phyloP scores from a whole-genome alignment of 2,888 invertebrate species.

The Drosophila multiciliata region DNA sequence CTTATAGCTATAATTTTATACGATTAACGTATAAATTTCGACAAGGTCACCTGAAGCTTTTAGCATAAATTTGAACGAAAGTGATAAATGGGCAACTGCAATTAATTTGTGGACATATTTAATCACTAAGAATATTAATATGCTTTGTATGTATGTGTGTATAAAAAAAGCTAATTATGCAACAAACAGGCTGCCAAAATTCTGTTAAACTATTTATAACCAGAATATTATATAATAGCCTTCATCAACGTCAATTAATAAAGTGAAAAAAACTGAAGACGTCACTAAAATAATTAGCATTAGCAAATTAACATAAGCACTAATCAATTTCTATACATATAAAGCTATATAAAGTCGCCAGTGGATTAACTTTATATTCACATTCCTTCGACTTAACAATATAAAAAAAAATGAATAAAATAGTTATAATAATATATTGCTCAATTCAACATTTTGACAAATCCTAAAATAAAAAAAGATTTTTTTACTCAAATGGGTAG shows the following conservation, averaged over 20 bases:
- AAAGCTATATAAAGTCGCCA: constrained; percentile 1
- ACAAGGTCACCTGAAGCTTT: constrained; percentile 62
- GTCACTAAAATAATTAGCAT: constrained; percentile 26
- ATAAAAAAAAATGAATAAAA: constrained; percentile 10
- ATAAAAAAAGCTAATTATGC: constrained; percentile 71
- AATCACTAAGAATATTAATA: constrained; percentile 45
- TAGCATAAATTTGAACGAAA: constrained; percentile 62
- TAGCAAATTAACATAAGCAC: constrained; percentile 71
- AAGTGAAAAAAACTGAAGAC: constrained; percentile 60
- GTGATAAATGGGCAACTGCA: constrained; percentile 65
- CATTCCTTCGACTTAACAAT: constrained; percentile 46
- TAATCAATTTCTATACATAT: constrained; percentile 32
- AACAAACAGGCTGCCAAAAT: constrained; percentile 61
- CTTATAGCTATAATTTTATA: constrained; percentile 47
- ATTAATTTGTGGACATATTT: constrained; percentile 59
- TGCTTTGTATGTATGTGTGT: constrained; percentile 27
- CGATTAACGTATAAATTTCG: constrained; percentile 52
- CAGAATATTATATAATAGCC: constrained; percentile 68
- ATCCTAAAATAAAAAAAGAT: constrained; percentile 35
- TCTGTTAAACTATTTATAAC: constrained; percentile 48
- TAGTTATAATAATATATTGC: not conserved
- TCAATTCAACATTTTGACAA: constrained; percentile 49
- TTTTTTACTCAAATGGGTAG: constrained; percentile 56
- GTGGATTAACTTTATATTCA: constrained; percentile 46
- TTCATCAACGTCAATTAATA: constrained; percentile 56